Base-by-base conservation (phyloP, 2,888 invertebrate genomes). In the Watsonalla cultraria region DNA sequence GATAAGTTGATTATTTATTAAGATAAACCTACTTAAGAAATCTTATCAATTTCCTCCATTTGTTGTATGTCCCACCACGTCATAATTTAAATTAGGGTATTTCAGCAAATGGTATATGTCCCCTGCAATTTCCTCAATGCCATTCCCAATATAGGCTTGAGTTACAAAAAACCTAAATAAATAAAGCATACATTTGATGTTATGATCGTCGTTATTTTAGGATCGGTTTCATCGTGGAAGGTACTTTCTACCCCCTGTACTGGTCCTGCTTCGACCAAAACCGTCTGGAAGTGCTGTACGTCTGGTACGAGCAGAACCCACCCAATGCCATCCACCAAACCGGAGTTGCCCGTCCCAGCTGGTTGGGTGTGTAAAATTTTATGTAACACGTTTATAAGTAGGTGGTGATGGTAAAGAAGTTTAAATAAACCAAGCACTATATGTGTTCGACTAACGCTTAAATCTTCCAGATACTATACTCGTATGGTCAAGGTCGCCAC, bases 201-300 rank as follows among this genome's bases (percentile, higher is more conserved):
- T 47, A 45, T n/a, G 15, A 42, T 33, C 49, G 50, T 50, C 9
- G 50, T 53, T 46, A 34, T 68, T 76, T 42, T 64, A 90, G 92
- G 55, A 83, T 92, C 37, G 93, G 93, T 2, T 93, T 92, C 70
- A 68, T 75, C 33, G 81, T 92, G 0, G 74, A 82, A 56, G 76
- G 77, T 14, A 74, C 80, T 8, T 92, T 93, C 71, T 78, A 91
- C 58, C 80, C 84, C 14, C 68, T 86, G 7, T 91, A 91, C 61
- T 85, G 82, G 62, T 83, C 92, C 0, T 94, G 94, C 72, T 93
- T 92, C 63, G 90, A 93, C 70, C 80, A 84, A 45, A 71, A 64
- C 5, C 77, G 84, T 0, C 76, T 92, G 53, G 90, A 88, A 61
- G 89, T 92, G 0, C 64, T 92, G 7, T 93, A 93, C 62, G 90